Evolutionary conservation across 2,888 invertebrate species (phyloP).

Genomic region (Hermaeophaga mercurialis): DNA sequence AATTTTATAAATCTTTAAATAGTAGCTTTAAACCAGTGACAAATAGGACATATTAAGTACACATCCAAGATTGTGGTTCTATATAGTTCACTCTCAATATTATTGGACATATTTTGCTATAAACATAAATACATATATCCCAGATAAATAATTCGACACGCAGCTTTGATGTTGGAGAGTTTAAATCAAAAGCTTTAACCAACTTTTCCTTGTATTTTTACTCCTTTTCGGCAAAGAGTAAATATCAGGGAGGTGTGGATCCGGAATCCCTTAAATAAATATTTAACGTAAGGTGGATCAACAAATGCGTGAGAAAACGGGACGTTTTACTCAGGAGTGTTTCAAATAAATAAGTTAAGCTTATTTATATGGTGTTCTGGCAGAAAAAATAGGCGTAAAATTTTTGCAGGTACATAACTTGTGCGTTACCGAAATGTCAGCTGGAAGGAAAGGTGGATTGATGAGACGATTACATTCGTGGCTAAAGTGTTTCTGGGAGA

Average conservation of each 20-base stretch:
- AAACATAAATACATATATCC: too few relatives aligned
- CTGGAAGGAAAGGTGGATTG: slow-evolving; percentile 25
- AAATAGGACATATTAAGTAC: too few relatives aligned
- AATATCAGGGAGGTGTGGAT: slow-evolving; percentile 18
- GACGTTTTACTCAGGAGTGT: slow-evolving; percentile 9
- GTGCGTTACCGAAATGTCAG: slow-evolving; percentile 35
- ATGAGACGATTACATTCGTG: slow-evolving; percentile 1
- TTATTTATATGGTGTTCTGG: slow-evolving; percentile 37
- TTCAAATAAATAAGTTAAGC: slow-evolving; percentile 19
- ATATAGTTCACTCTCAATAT: too few relatives aligned
- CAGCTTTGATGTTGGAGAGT: too few relatives aligned
- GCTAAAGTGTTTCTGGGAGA: slow-evolving; percentile 3
- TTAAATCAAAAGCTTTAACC: too few relatives aligned
- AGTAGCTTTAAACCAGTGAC: too few relatives aligned
- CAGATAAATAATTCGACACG: too few relatives aligned
- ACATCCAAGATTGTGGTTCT: too few relatives aligned
- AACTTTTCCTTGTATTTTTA: too few relatives aligned
- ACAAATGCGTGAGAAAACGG: slow-evolving; percentile 21
- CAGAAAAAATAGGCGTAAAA: slow-evolving; percentile 48
- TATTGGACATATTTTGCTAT: too few relatives aligned
- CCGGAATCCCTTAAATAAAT: slow-evolving; percentile 19
- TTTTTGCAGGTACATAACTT: slow-evolving; percentile 36
- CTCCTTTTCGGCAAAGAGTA: not conserved
- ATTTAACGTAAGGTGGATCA: slow-evolving; percentile 15
- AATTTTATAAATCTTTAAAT: too few relatives aligned